Conservation (phyloP, 1,140 invertebrate genomes). For the Pseudomyrmex sp. region DNA sequence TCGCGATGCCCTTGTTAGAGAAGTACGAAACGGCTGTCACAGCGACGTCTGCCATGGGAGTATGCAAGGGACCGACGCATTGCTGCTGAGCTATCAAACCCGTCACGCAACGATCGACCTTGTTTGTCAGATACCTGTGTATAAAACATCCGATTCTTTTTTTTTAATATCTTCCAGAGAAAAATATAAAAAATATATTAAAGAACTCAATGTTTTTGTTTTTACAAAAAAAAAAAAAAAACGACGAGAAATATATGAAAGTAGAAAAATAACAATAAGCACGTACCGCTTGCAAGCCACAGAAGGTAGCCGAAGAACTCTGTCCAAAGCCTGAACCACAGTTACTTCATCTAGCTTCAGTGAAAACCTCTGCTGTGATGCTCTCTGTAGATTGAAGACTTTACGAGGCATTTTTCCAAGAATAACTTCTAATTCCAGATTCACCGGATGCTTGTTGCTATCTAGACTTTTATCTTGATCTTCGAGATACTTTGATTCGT, state of each 20-base stretch:
- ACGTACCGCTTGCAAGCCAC: slow-evolving; percentile 94
- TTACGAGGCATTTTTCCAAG: slow-evolving; percentile 95
- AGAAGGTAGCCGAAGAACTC: slow-evolving; percentile 94
- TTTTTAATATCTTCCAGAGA: background rate
- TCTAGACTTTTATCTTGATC: slow-evolving; percentile 54
- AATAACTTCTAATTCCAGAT: slow-evolving; percentile 95
- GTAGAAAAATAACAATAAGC: background rate
- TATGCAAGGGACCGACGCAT: slow-evolving; percentile 98
- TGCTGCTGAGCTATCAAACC: slow-evolving; percentile 98
- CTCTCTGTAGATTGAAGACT: slow-evolving; percentile 86
- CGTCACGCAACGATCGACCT: slow-evolving; percentile 98
- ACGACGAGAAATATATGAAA: too few species aligned
- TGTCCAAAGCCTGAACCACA: slow-evolving; percentile 89
- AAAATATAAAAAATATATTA: too few species aligned
- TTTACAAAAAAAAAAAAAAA: too few species aligned
- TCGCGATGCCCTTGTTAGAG: slow-evolving; percentile 92
- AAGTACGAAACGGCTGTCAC: slow-evolving; percentile 94
- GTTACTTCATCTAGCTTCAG: slow-evolving; percentile 86
- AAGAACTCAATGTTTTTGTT: too few species aligned
- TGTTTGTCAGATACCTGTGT: slow-evolving; percentile 94
- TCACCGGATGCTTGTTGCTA: slow-evolving; percentile 88
- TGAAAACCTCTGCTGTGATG: slow-evolving; percentile 77
- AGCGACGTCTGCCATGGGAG: slow-evolving; percentile 97
- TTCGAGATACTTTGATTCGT: slow-evolving; percentile 80
- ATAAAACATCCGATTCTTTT: background rate